A percentile compares a stretch with the other conserved stretches of the same genome.
phyloP scores from a whole-genome alignment of 2,113 vertebrate species.

The Tetraodon nigroviridis region DNA sequence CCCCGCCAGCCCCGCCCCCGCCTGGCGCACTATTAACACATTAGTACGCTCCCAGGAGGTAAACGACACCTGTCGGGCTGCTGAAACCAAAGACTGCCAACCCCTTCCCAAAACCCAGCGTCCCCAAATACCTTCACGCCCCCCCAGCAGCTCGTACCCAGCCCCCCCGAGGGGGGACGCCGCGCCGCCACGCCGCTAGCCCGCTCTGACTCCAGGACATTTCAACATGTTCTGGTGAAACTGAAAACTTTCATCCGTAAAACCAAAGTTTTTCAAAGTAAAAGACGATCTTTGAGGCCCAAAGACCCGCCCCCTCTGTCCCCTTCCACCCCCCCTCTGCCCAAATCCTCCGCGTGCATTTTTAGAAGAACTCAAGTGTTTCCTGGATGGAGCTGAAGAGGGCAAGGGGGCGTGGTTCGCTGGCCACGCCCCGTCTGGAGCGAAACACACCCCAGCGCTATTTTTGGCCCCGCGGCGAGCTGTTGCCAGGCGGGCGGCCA shows the following conservation, averaged over 20 bases:
- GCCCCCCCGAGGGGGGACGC: not conserved
- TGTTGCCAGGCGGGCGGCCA: conserved; percentile 70
- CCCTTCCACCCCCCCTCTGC: conserved; percentile 7
- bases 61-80: conserved; percentile 64
- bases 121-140: not conserved
- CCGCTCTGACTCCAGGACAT: conserved; percentile 36
- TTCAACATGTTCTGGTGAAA: too few species aligned
- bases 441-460: conserved; percentile 50
- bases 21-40: conserved; percentile 23
- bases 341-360: conserved; percentile 35
- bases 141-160: not conserved
- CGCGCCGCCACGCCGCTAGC: not conserved
- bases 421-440: conserved; percentile 55
- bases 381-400: conserved; percentile 33
- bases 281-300: too few species aligned
- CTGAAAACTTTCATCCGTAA: too few species aligned
- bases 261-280: too few species aligned
- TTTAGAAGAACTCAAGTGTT: conserved; percentile 59
- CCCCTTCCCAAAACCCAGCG: conserved; percentile 29
- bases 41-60: conserved; percentile 65
- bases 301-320: too few species aligned
- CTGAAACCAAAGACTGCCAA: conserved; percentile 60
- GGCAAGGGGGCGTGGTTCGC: conserved; percentile 38
- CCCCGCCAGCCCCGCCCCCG: not conserved
- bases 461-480: conserved; percentile 58